Evolutionary conservation across 30 jellyfish, hydroid and myxozoan species (phyloP).

Genomic region (Nemopilema nomurai): DNA sequence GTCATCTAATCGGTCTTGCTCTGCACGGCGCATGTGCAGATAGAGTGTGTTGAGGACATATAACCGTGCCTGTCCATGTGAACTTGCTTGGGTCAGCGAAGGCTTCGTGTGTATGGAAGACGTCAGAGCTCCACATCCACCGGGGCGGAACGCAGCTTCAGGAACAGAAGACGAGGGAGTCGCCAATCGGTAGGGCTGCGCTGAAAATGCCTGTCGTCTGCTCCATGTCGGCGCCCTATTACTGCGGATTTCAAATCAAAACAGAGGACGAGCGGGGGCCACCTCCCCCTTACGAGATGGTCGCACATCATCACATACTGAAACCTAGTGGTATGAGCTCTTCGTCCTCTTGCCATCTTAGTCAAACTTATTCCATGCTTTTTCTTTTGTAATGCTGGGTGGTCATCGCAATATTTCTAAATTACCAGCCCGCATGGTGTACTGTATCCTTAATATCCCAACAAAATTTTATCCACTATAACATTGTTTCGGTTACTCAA

Average conservation of each 20-base stretch:
- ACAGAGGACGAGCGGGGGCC: conserved; percentile 66
- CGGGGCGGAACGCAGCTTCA: background rate
- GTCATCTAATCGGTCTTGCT: conserved; percentile 48
- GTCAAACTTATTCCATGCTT: background rate
- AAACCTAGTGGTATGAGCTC: conserved; percentile 14
- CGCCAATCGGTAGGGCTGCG: too few relatives aligned
- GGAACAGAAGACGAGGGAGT: background rate
- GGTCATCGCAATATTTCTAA: too few relatives aligned
- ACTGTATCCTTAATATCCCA: too few relatives aligned
- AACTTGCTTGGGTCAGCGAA: background rate
- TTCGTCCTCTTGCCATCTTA: background rate
- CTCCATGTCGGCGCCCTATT: conserved; percentile 22
- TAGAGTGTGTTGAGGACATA: background rate
- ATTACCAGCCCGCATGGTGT: too few relatives aligned
- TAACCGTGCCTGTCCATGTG: background rate
- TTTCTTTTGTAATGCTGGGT: too few relatives aligned
- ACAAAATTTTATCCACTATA: too few relatives aligned
- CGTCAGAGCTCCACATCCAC: background rate
- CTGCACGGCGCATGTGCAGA: conserved; percentile 43
- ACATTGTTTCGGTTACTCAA: too few relatives aligned
- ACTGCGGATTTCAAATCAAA: conserved; percentile 27
- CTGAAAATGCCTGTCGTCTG: conserved; percentile 21
- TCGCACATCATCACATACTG: conserved; percentile 12
- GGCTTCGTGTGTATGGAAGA: background rate
- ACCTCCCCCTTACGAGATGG: conserved; percentile 63